Conservation (phyloP, 2,888 invertebrate genomes). For the Agriopis marginaria region DNA sequence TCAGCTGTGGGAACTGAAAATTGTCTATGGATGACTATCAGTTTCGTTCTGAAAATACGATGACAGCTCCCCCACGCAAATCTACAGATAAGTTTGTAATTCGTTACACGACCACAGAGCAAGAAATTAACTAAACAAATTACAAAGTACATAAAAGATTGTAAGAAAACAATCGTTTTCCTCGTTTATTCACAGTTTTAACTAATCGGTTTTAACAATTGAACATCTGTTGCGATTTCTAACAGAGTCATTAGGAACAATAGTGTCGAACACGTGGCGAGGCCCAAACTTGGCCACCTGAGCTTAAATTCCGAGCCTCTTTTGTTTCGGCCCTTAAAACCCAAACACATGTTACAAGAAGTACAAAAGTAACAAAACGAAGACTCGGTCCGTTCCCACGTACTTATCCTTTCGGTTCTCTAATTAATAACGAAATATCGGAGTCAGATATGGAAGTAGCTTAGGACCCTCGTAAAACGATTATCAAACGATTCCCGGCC, state of each 20-base stretch:
- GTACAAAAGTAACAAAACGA: slow-evolving; percentile 52
- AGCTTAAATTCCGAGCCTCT: slow-evolving; percentile 48
- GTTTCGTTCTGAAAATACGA: neutral
- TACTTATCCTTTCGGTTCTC: slow-evolving; percentile 70
- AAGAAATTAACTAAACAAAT: neutral
- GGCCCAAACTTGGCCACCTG: slow-evolving; percentile 63
- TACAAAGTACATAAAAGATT: neutral
- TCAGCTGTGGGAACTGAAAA: neutral
- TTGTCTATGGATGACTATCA: neutral
- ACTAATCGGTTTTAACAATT: slow-evolving; percentile 57
- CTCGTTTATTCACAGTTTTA: slow-evolving; percentile 55
- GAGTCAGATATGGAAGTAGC: slow-evolving; percentile 77
- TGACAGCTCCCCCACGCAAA: neutral
- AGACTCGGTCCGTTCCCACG: slow-evolving; percentile 76
- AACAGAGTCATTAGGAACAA: slow-evolving; percentile 62
- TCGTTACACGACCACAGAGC: neutral
- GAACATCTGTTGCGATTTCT: slow-evolving; percentile 74
- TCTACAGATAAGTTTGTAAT: neutral
- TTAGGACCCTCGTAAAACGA: slow-evolving; percentile 82
- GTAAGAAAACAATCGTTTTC: slow-evolving; percentile 10
- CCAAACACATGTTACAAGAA: slow-evolving; percentile 72
- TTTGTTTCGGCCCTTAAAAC: slow-evolving; percentile 68
- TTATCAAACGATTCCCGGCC: slow-evolving; percentile 78
- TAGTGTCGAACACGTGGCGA: slow-evolving; percentile 69
- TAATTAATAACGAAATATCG: slow-evolving; percentile 80